Conservation (phyloP, 37 sponge, comb jelly and placozoan genomes). For the Cliona cf. orientalis region DNA sequence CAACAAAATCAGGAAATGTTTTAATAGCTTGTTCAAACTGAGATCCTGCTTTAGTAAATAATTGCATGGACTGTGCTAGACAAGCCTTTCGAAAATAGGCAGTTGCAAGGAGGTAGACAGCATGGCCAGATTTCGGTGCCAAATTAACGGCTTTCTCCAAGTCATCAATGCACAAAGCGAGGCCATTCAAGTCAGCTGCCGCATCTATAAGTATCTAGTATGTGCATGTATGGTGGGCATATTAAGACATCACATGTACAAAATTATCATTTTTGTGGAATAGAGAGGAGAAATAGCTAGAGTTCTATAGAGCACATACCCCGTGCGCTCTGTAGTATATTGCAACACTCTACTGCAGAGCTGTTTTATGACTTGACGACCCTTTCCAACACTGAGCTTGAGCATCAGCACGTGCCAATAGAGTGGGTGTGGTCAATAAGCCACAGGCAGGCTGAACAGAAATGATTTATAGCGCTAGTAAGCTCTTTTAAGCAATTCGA, state of each 20-base stretch:
- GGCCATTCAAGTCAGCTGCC: slow-evolving; percentile 4
- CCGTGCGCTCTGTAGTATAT: too few species aligned
- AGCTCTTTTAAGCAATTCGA: too few species aligned
- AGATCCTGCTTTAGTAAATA: slow-evolving; percentile 9
- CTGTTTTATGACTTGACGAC: too few species aligned
- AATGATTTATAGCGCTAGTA: too few species aligned
- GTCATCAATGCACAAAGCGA: slow-evolving; percentile 18
- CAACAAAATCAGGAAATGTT: slow-evolving; percentile 40
- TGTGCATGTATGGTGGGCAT: too few species aligned
- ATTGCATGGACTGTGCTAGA: slow-evolving; percentile 40
- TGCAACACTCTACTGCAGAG: too few species aligned
- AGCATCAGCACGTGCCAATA: too few species aligned
- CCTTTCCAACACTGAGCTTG: too few species aligned
- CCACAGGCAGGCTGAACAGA: too few species aligned
- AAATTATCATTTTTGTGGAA: neutral
- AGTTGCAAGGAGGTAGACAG: slow-evolving; percentile 40
- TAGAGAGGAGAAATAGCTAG: neutral
- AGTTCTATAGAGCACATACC: too few species aligned
- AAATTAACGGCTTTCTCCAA: slow-evolving; percentile 25
- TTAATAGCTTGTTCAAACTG: slow-evolving; percentile 45
- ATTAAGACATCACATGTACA: too few species aligned
- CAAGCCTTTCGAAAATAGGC: slow-evolving; percentile 35
- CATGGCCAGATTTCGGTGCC: slow-evolving; percentile 23
- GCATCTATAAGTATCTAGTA: slow-evolving; percentile 38
- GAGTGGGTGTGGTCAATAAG: too few species aligned